Percentiles rank a stretch among this genome's conserved stretches.
These are phyloP conservation scores for Drosophila cognata DNA, from an alignment of 2,888 invertebrate species.

Conservation along the genomic window DNA sequence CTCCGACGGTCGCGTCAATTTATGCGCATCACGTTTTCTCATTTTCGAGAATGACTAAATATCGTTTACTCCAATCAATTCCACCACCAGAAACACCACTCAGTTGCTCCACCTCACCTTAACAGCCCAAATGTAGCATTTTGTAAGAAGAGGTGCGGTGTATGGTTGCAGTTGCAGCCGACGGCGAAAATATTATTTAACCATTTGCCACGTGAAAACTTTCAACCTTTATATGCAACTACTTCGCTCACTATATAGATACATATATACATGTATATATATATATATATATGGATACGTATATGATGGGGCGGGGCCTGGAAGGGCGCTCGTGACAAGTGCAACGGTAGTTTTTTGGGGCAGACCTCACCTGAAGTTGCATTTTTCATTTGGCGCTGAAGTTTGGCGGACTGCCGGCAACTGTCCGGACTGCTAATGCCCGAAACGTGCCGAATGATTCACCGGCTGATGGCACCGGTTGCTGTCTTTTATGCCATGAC, in stretches of 20 bases:
- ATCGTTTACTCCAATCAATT: constrained; percentile 79
- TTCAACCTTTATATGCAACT: constrained; percentile 29
- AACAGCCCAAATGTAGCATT: constrained; percentile 21
- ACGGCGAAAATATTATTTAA: constrained; percentile 61
- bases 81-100: constrained; percentile 17
- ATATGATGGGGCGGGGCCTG: constrained; percentile 24
- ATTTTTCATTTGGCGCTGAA: constrained; percentile 62
- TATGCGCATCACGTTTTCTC: constrained; percentile 84
- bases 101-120: constrained; percentile 25
- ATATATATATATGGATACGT: constrained; percentile 5
- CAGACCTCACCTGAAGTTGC: constrained; percentile 72
- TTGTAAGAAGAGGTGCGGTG: constrained; percentile 25
- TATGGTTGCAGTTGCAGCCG: constrained; percentile 51
- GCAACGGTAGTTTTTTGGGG: constrained; percentile 48
- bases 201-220: constrained; percentile 58
- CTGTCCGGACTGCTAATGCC: constrained; percentile 65
- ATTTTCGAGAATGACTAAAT: constrained; percentile 84
- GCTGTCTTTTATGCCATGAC: constrained; percentile 11
- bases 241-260: constrained; percentile 1
- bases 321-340: constrained; percentile 49
- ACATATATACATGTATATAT: constrained; percentile 6
- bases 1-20: constrained; percentile 68
- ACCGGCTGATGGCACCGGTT: constrained; percentile 18
- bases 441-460: constrained; percentile 69
- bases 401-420: constrained; percentile 44